A percentile compares a stretch with the other conserved stretches of the same genome.
Conservation (phyloP, 1,140 invertebrate species). For the Nasonia longicornis region DNA sequence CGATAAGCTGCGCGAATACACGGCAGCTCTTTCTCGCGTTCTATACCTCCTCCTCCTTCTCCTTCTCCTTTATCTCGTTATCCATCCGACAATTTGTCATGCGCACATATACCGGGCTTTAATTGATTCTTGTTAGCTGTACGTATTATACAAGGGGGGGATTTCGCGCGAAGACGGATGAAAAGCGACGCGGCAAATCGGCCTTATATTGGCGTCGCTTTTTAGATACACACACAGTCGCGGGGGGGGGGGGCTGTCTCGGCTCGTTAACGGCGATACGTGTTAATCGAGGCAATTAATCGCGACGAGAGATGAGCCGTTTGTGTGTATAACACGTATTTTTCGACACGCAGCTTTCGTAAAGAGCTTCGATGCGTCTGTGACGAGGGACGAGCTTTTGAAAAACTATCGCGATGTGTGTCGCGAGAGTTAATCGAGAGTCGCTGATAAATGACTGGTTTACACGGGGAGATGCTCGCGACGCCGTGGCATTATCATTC, state of each 20-base stretch:
- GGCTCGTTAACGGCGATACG: background rate
- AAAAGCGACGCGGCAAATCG: background rate
- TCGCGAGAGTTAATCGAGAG: background rate
- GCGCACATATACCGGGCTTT: background rate
- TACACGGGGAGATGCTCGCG: background rate
- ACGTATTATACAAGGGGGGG: background rate
- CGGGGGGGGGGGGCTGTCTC: background rate
- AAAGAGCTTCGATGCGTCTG: background rate
- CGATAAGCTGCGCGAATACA: background rate
- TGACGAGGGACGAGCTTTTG: background rate
- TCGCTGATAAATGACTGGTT: slow-evolving; percentile 3
- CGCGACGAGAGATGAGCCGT: background rate
- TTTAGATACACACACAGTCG: background rate
- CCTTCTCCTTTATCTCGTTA: slow-evolving; percentile 9
- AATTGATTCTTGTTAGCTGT: slow-evolving; percentile 22
- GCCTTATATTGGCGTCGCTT: background rate
- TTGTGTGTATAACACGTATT: background rate
- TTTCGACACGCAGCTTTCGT: background rate
- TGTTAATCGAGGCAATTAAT: slow-evolving; percentile 21
- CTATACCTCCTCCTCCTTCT: background rate
- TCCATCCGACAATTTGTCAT: slow-evolving; percentile 18
- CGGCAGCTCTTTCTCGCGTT: too few species aligned
- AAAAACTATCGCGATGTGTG: background rate
- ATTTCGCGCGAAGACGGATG: slow-evolving; percentile 19
- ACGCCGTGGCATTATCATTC: background rate